A percentile compares a stretch with the other conserved stretches of the same genome.
Conservation (phyloP, 2,888 invertebrate species). For the Microplitis deprimator region DNA sequence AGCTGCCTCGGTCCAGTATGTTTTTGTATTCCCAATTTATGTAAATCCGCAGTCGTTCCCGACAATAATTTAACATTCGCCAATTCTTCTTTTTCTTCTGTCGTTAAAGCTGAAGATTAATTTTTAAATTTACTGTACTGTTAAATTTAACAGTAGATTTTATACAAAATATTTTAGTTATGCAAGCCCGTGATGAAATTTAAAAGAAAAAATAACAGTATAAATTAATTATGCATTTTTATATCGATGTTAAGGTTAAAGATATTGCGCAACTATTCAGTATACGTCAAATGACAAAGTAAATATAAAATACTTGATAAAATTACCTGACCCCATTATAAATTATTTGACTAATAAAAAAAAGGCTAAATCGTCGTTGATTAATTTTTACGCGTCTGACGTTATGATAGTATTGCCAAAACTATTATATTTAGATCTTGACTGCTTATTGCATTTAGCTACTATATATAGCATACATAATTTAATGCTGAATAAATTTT, state of each 20-base stretch:
- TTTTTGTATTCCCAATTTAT: slow-evolving; percentile 76
- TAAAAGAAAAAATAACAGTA: slow-evolving; percentile 6
- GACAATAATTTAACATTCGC: slow-evolving; percentile 68
- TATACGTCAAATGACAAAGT: neutral
- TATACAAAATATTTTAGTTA: slow-evolving; percentile 7
- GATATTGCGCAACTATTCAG: neutral
- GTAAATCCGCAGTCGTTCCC: slow-evolving; percentile 67
- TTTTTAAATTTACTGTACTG: neutral
- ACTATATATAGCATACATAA: neutral
- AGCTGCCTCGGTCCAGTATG: slow-evolving; percentile 78
- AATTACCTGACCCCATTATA: slow-evolving; percentile 59
- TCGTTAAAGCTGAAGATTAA: slow-evolving; percentile 47
- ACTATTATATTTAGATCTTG: slow-evolving; percentile 57
- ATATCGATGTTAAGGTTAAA: slow-evolving; percentile 1
- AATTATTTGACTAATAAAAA: slow-evolving; percentile 37
- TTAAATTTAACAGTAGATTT: neutral
- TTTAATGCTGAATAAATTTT: neutral
- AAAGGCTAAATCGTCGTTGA: slow-evolving; percentile 34
- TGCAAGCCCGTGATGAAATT: slow-evolving; percentile 35
- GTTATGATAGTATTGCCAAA: slow-evolving; percentile 55
- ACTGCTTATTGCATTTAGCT: neutral
- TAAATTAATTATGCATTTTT: slow-evolving; percentile 16
- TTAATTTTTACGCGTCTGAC: slow-evolving; percentile 49
- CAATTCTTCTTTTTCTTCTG: slow-evolving; percentile 61
- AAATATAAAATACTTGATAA: slow-evolving; percentile 11